phyloP scores from a whole-genome alignment of 2,797 vertebrate species.

The Sebastiscus albofasciatus region DNA sequence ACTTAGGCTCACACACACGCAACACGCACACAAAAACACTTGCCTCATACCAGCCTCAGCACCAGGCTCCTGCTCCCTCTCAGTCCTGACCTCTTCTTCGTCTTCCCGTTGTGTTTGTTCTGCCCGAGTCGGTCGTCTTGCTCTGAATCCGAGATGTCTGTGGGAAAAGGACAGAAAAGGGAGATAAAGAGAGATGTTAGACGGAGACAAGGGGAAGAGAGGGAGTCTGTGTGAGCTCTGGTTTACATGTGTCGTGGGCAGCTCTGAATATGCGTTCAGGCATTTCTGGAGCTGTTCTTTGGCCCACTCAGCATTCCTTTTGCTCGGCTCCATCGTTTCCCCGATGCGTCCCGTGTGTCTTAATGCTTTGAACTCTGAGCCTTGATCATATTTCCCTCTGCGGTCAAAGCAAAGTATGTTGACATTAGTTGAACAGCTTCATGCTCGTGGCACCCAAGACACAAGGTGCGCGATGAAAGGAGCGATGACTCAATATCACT shows the following conservation, averaged over 20 bases:
- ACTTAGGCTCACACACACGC: slow-evolving; percentile 32
- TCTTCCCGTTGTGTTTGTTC: slow-evolving; percentile 36
- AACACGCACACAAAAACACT: slow-evolving; percentile 68
- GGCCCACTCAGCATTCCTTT: slow-evolving; percentile 83
- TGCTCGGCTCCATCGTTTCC: slow-evolving; percentile 30
- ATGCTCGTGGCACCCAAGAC: background rate
- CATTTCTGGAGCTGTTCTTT: slow-evolving; percentile 73
- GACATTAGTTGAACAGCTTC: slow-evolving; percentile 16
- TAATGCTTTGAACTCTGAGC: background rate
- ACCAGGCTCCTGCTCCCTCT: slow-evolving; percentile 76
- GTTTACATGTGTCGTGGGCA: slow-evolving; percentile 77
- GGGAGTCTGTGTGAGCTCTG: slow-evolving; percentile 68
- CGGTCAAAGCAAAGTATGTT: slow-evolving; percentile 5
- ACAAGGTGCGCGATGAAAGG: background rate
- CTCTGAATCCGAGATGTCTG: slow-evolving; percentile 44
- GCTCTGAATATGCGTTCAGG: slow-evolving; percentile 80
- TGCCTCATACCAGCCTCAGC: slow-evolving; percentile 85
- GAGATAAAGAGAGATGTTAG: slow-evolving; percentile 49
- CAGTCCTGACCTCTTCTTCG: slow-evolving; percentile 31
- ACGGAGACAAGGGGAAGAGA: slow-evolving; percentile 59
- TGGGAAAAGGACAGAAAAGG: slow-evolving; percentile 29
- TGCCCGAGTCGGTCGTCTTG: slow-evolving; percentile 41
- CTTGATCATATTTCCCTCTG: slow-evolving; percentile 4
- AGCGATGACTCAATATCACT: slow-evolving; percentile 43
- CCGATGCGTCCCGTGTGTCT: slow-evolving; percentile 10